Conservation (phyloP, 1,140 invertebrate species). For the Eciton burchellii region DNA sequence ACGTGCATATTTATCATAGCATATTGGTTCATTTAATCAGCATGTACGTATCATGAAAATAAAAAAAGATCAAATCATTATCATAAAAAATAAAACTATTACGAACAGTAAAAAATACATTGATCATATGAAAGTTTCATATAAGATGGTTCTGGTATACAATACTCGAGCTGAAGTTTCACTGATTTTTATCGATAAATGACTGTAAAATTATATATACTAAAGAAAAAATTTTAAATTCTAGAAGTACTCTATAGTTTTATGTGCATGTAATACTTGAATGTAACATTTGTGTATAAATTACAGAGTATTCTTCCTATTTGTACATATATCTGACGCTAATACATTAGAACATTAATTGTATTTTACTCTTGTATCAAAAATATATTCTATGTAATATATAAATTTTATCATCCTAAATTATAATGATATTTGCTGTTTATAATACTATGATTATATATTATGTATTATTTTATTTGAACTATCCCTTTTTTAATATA, state of each 20-base stretch:
- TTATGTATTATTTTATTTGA: conserved; percentile 31
- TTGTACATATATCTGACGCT: conserved; percentile 6
- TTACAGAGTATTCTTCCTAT: neutral
- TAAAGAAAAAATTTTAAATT: neutral
- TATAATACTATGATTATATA: conserved; percentile 26
- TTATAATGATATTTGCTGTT: conserved; percentile 14
- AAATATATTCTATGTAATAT: conserved; percentile 11
- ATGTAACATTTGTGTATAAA: conserved; percentile 12
- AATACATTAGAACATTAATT: neutral
- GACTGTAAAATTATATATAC: neutral
- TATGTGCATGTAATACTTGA: neutral
- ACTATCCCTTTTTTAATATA: neutral
- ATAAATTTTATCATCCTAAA: neutral
- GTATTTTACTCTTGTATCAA: conserved; percentile 1
- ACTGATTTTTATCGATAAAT: neutral
- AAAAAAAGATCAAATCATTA: conserved; percentile 1
- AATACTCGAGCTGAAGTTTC: neutral
- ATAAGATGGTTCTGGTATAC: neutral
- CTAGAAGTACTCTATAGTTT: neutral
- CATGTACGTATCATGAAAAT: neutral
- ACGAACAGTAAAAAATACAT: conserved; percentile 21
- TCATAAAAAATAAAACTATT: conserved; percentile 25
- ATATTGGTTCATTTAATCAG: conserved; percentile 37
- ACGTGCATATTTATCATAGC: conserved; percentile 21
- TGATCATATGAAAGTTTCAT: conserved; percentile 16